Evolutionary conservation across 2,888 invertebrate species (phyloP).

Genomic region (Epicampocera succincta): DNA sequence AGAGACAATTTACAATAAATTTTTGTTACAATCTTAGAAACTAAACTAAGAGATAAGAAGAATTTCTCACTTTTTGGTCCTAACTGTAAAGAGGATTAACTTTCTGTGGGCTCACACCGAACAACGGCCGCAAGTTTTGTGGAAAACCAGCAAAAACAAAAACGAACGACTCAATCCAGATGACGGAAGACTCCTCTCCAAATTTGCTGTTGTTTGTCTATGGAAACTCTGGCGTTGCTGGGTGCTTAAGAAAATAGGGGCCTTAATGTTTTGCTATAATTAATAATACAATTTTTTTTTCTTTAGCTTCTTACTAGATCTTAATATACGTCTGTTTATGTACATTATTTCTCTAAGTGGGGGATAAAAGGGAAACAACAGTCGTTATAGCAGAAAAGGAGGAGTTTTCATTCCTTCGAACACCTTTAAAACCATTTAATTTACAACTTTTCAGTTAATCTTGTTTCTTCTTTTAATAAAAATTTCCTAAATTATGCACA

Average conservation of each 20-base stretch:
- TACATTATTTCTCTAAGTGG: conserved; percentile 41
- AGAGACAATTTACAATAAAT: not conserved
- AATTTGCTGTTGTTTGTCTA: too few species aligned
- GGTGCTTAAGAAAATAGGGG: too few species aligned
- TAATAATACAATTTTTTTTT: conserved; percentile 64
- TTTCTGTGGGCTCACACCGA: conserved; percentile 6
- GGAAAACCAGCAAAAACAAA: too few species aligned
- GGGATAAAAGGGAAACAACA: conserved; percentile 41
- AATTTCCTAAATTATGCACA: too few species aligned
- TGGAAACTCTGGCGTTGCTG: too few species aligned
- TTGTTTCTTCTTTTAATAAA: not conserved
- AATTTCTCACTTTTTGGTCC: conserved; percentile 70
- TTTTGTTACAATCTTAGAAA: not conserved
- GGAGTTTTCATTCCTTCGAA: conserved; percentile 20
- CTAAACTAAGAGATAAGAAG: not conserved
- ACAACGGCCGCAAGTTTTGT: not conserved
- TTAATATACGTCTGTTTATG: conserved; percentile 16
- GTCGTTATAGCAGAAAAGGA: conserved; percentile 47
- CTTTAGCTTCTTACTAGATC: conserved; percentile 11
- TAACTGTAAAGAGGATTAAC: conserved; percentile 65
- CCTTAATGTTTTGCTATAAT: not conserved
- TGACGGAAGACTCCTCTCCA: too few species aligned
- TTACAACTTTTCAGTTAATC: conserved; percentile 40
- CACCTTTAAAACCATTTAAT: too few species aligned
- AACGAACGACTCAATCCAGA: too few species aligned